phyloP scores from a whole-genome alignment of 2,113 vertebrate genomes.

The Melanostigma gelatinosum region DNA sequence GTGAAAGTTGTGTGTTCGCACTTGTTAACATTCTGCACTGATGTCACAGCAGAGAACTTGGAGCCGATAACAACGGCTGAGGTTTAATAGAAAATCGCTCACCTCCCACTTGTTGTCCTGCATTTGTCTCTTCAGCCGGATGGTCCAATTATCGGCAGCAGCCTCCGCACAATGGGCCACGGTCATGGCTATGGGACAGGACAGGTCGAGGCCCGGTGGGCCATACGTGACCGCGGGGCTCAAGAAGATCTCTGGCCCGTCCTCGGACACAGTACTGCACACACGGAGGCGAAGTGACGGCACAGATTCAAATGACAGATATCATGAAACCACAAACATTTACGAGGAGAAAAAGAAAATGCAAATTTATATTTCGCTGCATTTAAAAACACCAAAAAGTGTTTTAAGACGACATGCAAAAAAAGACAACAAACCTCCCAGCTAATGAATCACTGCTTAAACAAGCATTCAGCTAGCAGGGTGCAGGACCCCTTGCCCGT shows the following conservation, averaged over 20 bases:
- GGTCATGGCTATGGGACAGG: conserved; percentile 89
- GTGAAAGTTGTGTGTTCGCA: conserved; percentile 2
- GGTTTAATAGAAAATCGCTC: conserved; percentile 46
- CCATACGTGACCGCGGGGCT: conserved; percentile 92
- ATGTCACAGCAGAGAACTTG: not conserved
- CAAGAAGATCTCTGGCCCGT: conserved; percentile 87
- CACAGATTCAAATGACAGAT: conserved; percentile 2
- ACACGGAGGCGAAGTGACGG: not conserved
- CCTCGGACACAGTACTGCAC: conserved; percentile 85
- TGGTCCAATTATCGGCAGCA: conserved; percentile 87
- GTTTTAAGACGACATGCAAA: conserved; percentile 5
- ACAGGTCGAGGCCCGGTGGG: conserved; percentile 86
- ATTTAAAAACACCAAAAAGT: not conserved
- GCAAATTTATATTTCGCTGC: not conserved
- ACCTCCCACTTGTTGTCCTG: conserved; percentile 94
- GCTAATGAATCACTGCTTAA: conserved; percentile 41
- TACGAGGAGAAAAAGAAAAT: not conserved
- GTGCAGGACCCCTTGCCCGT: conserved; percentile 34
- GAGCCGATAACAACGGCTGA: conserved; percentile 4
- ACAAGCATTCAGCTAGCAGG: conserved; percentile 32
- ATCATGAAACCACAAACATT: not conserved
- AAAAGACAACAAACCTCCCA: not conserved
- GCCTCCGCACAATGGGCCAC: conserved; percentile 90
- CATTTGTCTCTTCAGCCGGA: conserved; percentile 87
- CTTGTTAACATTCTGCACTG: conserved; percentile 18